Percentiles rank a stretch among this genome's conserved stretches.
These are phyloP conservation scores for Ennomos erosarius DNA, from an alignment of 2,888 invertebrate species.

Conservation along the genomic window DNA sequence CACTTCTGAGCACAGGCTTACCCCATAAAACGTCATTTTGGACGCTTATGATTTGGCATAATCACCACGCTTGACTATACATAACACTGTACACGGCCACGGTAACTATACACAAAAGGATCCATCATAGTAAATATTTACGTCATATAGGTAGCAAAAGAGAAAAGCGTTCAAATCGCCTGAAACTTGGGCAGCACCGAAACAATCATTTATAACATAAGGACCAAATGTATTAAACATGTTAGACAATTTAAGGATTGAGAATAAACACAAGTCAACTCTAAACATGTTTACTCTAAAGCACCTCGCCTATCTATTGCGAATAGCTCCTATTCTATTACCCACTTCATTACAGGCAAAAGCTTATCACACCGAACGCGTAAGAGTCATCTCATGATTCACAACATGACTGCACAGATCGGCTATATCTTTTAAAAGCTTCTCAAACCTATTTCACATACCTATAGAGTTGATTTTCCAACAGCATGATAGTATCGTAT, in stretches of 20 bases:
- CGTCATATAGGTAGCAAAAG: too few species aligned
- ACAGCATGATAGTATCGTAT: constrained; percentile 34
- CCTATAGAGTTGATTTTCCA: constrained; percentile 11
- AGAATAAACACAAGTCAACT: neutral
- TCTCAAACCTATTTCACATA: constrained; percentile 21
- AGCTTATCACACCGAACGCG: constrained; percentile 30
- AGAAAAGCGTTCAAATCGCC: too few species aligned
- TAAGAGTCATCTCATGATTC: constrained; percentile 39
- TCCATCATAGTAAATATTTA: too few species aligned
- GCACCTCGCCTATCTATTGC: constrained; percentile 4
- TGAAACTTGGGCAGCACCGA: too few species aligned
- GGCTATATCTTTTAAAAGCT: constrained; percentile 15
- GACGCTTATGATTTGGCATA: too few species aligned
- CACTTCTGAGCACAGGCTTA: too few species aligned
- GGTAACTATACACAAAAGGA: too few species aligned
- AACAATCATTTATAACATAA: too few species aligned
- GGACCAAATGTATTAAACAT: neutral
- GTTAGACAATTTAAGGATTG: neutral
- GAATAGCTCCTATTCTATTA: constrained; percentile 30
- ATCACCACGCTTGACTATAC: too few species aligned
- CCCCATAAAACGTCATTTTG: too few species aligned
- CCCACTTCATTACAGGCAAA: constrained; percentile 32
- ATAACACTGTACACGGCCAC: too few species aligned
- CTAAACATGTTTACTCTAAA: neutral
- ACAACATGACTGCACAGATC: constrained; percentile 35